Evolutionary conservation across 2,888 invertebrate species (phyloP).

Genomic region (Tetragonula carbonaria): DNA sequence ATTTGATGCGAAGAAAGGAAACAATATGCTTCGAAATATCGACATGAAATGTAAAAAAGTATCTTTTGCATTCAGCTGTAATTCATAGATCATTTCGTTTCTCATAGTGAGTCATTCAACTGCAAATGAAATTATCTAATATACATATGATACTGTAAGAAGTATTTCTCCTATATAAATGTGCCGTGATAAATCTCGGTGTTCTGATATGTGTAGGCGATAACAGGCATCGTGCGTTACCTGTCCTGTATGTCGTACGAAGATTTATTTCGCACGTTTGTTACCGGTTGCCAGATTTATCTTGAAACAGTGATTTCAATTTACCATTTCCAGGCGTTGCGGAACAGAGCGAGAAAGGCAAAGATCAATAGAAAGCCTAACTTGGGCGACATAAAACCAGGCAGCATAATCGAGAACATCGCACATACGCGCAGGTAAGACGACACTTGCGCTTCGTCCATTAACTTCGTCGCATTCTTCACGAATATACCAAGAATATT

Average conservation of each 20-base stretch:
- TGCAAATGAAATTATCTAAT: conserved; percentile 45
- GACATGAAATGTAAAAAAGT: conserved; percentile 19
- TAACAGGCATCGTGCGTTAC: conserved; percentile 35
- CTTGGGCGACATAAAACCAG: conserved; percentile 89
- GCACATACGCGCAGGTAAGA: conserved; percentile 89
- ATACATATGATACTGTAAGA: neutral
- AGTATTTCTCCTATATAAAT: conserved; percentile 11
- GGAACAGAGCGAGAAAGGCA: conserved; percentile 93
- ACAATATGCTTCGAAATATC: conserved; percentile 26
- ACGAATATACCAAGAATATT: conserved; percentile 22
- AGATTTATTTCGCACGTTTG: conserved; percentile 32
- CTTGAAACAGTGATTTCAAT: conserved; percentile 40
- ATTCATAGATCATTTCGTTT: neutral
- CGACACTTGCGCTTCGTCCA: conserved; percentile 14
- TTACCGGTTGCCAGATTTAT: conserved; percentile 43
- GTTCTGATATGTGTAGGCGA: conserved; percentile 35
- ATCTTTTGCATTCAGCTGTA: conserved; percentile 11
- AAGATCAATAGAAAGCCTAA: conserved; percentile 92
- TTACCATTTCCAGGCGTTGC: conserved; percentile 89
- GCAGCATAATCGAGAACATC: conserved; percentile 95
- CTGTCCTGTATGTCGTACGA: neutral
- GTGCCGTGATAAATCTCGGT: conserved; percentile 38
- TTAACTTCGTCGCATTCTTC: conserved; percentile 6
- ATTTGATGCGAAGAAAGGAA: conserved; percentile 8
- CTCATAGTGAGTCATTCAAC: neutral